Conservation (phyloP, 2,888 invertebrate species). For the Xestia sexstrigata region DNA sequence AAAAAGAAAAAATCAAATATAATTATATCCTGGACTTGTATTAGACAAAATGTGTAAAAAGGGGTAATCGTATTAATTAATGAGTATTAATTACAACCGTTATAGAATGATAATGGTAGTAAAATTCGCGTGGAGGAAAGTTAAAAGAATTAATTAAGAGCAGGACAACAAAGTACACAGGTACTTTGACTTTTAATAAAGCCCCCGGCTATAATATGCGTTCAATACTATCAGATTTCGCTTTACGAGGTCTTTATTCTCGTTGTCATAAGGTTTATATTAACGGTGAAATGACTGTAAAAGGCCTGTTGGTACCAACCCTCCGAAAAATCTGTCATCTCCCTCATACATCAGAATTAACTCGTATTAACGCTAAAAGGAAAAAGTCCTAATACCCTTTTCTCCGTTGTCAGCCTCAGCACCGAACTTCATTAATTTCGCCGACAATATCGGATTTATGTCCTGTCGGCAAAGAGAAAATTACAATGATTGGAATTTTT, state of each 20-base stretch:
- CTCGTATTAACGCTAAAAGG: constrained; percentile 44
- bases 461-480: constrained; percentile 57
- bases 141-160: neutral
- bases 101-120: too few species aligned
- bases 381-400: constrained; percentile 53
- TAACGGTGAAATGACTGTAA: neutral
- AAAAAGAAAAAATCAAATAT: too few species aligned
- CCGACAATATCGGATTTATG: constrained; percentile 67
- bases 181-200: constrained; percentile 5
- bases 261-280: neutral
- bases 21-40: too few species aligned
- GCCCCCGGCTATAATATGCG: too few species aligned
- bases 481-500: constrained; percentile 64
- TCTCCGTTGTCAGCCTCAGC: constrained; percentile 53
- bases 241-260: neutral
- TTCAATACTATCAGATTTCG: neutral
- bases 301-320: neutral
- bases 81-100: too few species aligned
- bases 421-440: constrained; percentile 65
- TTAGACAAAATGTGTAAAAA: neutral
- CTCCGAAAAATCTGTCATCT: constrained; percentile 20
- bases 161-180: neutral
- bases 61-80: neutral
- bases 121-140: neutral
- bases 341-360: constrained; percentile 40